Evolutionary conservation across 2,888 invertebrate genomes (phyloP).

Genomic region (Itoplectis maculator): DNA sequence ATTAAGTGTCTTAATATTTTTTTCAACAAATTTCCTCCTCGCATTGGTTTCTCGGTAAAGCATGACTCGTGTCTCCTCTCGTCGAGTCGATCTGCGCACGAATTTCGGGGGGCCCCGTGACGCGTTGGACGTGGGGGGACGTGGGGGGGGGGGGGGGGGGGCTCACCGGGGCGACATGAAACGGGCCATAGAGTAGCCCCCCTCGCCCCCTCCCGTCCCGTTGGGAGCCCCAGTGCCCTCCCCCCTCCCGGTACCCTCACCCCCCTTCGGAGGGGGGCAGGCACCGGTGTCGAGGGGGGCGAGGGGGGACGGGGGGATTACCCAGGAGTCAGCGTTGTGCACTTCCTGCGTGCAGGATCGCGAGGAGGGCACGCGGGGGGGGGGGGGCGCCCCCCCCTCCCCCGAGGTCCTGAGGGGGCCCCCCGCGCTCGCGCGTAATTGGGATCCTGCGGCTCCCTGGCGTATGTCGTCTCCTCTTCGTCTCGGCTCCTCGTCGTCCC

Average conservation of each 20-base stretch:
- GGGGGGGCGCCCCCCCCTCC: no score
- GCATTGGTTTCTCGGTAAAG: conserved; percentile 61
- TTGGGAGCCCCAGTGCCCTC: no score
- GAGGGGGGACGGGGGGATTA: conserved; percentile 48
- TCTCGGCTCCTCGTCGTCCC: conserved; percentile 51
- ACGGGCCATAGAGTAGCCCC: conserved; percentile 11
- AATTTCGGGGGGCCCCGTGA: conserved; percentile 49
- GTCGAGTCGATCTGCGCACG: conserved; percentile 52
- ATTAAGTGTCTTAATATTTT: conserved; percentile 17
- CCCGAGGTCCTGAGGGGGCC: conserved; percentile 70
- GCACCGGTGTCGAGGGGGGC: no score
- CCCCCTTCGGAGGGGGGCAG: no score
- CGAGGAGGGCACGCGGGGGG: conserved; percentile 49
- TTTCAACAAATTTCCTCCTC: conserved; percentile 3
- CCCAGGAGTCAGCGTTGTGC: conserved; percentile 69
- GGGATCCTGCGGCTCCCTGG: conserved; percentile 81
- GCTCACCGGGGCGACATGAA: conserved; percentile 35
- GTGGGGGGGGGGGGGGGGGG: no score
- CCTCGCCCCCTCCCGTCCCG: conserved; percentile 3
- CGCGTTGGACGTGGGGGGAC: conserved; percentile 27
- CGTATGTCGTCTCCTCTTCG: conserved; percentile 65
- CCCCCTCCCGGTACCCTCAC: no score
- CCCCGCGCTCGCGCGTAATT: conserved; percentile 81
- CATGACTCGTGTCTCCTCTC: conserved; percentile 50
- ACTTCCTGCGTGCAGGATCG: conserved; percentile 81